These are phyloP conservation scores for Cancer borealis DNA, from an alignment of 2,888 invertebrate species.

Conservation along the genomic window DNA sequence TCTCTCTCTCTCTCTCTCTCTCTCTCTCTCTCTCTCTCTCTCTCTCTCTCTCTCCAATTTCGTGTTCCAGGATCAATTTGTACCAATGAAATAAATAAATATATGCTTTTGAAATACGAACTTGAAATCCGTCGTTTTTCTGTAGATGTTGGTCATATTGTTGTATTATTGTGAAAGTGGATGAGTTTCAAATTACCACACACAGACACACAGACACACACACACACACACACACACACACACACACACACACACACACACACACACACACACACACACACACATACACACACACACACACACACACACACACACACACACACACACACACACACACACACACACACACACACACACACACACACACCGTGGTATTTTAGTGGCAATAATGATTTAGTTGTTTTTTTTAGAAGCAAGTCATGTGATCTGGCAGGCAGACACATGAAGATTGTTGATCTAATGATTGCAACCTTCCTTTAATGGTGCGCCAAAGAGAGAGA, in stretches of 20 bases:
- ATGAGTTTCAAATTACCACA: neutral
- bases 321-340: constrained; percentile 1
- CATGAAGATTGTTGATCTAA: neutral
- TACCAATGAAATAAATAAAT: neutral
- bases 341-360: constrained; percentile 21
- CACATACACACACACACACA: constrained; percentile 15
- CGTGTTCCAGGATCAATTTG: neutral
- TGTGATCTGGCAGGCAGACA: neutral
- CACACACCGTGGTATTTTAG: neutral
- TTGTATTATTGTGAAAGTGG: neutral
- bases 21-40: constrained; percentile 52
- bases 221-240: neutral
- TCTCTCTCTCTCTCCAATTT: constrained; percentile 26
- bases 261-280: constrained; percentile 1
- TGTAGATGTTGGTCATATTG: neutral
- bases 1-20: constrained; percentile 41
- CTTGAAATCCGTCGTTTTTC: neutral
- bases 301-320: neutral
- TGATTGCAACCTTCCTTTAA: neutral
- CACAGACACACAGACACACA: neutral
- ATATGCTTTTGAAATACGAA: neutral
- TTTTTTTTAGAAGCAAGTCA: neutral
- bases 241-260: constrained; percentile 1
- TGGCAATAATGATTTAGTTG: too few species aligned
- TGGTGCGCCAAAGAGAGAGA: neutral